Percentiles rank a stretch among this genome's conserved stretches.
phyloP scores from a whole-genome alignment of 1,140 invertebrate species.

The Oryctes rhinoceros region DNA sequence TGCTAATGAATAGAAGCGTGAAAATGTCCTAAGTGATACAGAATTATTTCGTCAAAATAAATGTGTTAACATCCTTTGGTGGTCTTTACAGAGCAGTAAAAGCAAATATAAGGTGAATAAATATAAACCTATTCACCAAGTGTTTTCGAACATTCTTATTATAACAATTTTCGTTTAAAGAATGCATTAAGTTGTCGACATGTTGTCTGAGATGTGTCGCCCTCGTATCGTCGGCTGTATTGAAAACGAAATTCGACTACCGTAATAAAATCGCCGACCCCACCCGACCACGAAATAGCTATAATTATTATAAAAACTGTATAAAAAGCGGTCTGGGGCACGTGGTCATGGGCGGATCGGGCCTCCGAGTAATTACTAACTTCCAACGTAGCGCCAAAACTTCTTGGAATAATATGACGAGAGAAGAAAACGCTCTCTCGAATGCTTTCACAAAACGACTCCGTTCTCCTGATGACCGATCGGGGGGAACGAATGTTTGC shows the following conservation, averaged over 20 bases:
- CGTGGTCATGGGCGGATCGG: constrained; percentile 39
- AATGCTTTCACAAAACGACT: constrained; percentile 20
- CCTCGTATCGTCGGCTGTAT: constrained; percentile 32
- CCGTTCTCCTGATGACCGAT: constrained; percentile 26
- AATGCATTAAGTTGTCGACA: constrained; percentile 37
- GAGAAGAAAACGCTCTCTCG: constrained; percentile 12
- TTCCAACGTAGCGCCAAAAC: not conserved
- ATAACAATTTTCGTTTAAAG: constrained; percentile 33
- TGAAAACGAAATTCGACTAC: constrained; percentile 37
- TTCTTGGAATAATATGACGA: constrained; percentile 27
- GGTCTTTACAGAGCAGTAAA: no score
- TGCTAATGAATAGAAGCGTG: no score
- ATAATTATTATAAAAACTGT: constrained; percentile 46
- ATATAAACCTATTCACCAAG: not conserved
- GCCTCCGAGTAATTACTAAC: constrained; percentile 44
- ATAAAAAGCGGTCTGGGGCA: constrained; percentile 44
- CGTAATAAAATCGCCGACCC: constrained; percentile 36
- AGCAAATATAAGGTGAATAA: no score
- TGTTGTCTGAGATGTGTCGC: constrained; percentile 28
- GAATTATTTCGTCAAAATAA: no score
- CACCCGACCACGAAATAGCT: constrained; percentile 43
- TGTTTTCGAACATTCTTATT: not conserved
- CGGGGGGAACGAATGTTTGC: constrained; percentile 21
- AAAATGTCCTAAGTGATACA: no score
- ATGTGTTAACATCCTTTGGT: no score